A percentile compares a stretch with the other conserved stretches of the same genome.
These are phyloP conservation scores for Balearica regulorum DNA, from an alignment of 2,797 vertebrate species.

Conservation along the genomic window DNA sequence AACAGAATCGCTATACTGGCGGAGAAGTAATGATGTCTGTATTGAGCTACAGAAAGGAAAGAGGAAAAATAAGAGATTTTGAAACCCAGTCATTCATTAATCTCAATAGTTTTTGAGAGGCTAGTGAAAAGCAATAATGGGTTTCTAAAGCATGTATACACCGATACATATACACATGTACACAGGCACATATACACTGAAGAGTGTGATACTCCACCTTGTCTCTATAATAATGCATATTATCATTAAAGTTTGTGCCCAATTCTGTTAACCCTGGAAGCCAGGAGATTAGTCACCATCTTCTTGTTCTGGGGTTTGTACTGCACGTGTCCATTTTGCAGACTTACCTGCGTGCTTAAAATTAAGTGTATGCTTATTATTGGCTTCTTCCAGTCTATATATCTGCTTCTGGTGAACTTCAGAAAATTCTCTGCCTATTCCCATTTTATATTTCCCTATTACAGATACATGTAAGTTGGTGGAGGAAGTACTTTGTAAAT, in stretches of 20 bases:
- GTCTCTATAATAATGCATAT: neutral
- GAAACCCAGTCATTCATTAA: constrained; percentile 56
- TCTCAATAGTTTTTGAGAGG: constrained; percentile 46
- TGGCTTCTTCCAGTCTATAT: neutral
- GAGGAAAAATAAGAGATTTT: constrained; percentile 37
- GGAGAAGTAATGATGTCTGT: constrained; percentile 71
- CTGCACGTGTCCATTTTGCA: neutral
- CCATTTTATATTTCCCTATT: neutral
- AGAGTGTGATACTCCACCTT: neutral
- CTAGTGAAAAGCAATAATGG: constrained; percentile 22
- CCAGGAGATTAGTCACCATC: neutral
- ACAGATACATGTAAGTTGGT: neutral
- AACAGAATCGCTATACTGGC: constrained; percentile 72
- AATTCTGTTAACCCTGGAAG: neutral
- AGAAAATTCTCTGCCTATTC: neutral
- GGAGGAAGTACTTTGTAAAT: neutral
- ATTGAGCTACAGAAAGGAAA: constrained; percentile 54
- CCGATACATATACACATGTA: neutral
- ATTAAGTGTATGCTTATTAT: neutral
- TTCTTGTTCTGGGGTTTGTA: neutral
- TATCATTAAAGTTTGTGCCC: neutral
- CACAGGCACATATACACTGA: neutral
- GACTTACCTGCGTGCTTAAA: rapidly evolving
- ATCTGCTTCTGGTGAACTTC: neutral
- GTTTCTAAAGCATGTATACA: constrained; percentile 10